Percentiles rank a stretch among this genome's conserved stretches.
phyloP scores from a whole-genome alignment of 2,797 vertebrate genomes.

The Chloroceryle amazona region DNA sequence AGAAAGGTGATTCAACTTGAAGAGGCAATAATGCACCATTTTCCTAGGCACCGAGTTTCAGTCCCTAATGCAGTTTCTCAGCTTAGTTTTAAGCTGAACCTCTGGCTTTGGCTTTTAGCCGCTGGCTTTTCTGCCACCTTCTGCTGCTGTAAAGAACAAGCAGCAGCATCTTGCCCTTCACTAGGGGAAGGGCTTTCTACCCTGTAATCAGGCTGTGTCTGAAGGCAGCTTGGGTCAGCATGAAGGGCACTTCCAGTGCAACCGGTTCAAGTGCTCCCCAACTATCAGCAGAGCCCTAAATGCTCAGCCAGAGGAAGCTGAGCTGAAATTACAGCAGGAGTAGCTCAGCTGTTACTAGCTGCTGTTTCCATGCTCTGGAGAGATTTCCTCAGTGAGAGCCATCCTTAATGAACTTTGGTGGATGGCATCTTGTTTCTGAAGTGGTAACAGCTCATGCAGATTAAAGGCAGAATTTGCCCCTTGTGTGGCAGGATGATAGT shows the following conservation, averaged over 20 bases:
- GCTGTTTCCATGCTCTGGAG: neutral
- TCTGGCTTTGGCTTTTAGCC: neutral
- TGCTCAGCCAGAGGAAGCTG: neutral
- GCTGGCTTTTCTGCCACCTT: neutral
- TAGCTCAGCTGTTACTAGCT: neutral
- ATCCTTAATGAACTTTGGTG: neutral
- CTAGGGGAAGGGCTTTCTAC: neutral
- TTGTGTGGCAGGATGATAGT: neutral
- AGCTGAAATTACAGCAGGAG: neutral
- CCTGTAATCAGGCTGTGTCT: neutral
- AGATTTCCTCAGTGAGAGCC: neutral
- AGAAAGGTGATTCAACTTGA: neutral
- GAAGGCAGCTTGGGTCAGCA: neutral
- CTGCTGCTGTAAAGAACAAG: neutral
- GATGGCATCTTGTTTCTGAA: neutral
- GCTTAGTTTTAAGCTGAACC: neutral
- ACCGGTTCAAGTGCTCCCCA: neutral
- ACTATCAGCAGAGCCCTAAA: neutral
- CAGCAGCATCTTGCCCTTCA: neutral
- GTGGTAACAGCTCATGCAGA: neutral
- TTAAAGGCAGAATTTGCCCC: neutral
- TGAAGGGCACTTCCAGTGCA: neutral
- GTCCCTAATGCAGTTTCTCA: neutral
- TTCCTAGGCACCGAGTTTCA: neutral
- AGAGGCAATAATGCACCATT: neutral